A percentile compares a stretch with the other conserved stretches of the same genome.
Evolutionary conservation across 2,797 vertebrate genomes (phyloP).

Genomic region (Psittacula derbiana): DNA sequence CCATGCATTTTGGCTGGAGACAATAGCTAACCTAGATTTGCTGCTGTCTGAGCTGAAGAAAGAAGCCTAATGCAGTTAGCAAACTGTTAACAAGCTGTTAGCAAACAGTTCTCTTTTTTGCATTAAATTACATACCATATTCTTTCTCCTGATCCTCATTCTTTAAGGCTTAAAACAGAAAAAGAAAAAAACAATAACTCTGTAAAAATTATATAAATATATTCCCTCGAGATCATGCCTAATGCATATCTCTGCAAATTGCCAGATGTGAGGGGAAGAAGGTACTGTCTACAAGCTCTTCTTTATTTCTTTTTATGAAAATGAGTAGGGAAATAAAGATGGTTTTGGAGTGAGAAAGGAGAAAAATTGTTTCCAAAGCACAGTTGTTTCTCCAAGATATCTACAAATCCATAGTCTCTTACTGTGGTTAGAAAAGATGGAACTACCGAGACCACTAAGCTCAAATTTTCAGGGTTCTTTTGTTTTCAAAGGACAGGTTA

Average conservation of each 20-base stretch:
- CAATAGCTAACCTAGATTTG: background rate
- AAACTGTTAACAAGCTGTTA: background rate
- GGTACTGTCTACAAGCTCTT: background rate
- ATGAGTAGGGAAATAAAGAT: background rate
- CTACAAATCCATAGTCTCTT: background rate
- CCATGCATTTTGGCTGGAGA: background rate
- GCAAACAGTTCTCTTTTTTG: background rate
- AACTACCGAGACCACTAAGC: background rate
- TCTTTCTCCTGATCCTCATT: background rate
- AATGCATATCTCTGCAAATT: background rate
- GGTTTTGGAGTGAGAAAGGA: background rate
- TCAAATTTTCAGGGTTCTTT: background rate
- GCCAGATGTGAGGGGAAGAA: background rate
- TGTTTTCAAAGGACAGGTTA: background rate
- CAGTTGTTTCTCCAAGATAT: background rate
- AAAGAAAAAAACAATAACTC: background rate
- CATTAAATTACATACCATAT: background rate
- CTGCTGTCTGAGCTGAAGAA: background rate
- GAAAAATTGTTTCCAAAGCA: background rate
- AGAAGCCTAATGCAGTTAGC: background rate
- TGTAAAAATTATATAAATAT: background rate
- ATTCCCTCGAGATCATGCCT: background rate
- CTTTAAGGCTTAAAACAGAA: background rate
- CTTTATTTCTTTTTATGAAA: background rate
- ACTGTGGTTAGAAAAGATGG: background rate